phyloP scores from a whole-genome alignment of 2,113 vertebrate species.

The Oreamnos americanus region DNA sequence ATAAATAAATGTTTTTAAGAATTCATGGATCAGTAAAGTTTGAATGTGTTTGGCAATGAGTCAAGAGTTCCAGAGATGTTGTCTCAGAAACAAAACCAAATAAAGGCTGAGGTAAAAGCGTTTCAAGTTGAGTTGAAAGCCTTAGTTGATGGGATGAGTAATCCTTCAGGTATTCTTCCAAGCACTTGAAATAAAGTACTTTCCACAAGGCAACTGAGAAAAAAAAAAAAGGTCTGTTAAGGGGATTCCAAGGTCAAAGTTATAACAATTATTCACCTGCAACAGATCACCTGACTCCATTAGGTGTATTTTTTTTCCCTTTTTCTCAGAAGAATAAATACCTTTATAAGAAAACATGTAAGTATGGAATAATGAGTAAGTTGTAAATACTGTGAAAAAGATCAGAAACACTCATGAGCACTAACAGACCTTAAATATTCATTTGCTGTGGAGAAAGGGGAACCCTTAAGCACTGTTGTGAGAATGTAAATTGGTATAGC shows the following conservation, averaged over 20 bases:
- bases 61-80: constrained; percentile 26
- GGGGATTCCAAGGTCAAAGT: constrained; percentile 10
- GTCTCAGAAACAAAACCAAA: constrained; percentile 34
- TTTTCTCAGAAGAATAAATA: neutral
- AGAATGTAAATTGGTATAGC: neutral
- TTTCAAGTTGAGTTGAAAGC: neutral
- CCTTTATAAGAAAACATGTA: neutral
- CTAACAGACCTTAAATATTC: neutral
- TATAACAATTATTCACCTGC: neutral
- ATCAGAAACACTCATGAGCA: neutral
- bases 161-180: neutral
- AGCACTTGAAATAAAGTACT: constrained; percentile 15
- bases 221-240: neutral
- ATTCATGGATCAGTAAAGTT: neutral
- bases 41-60: constrained; percentile 37
- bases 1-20: constrained; percentile 17
- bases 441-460: neutral
- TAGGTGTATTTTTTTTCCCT: neutral
- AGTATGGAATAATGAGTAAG: neutral
- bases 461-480: neutral
- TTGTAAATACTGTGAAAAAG: neutral
- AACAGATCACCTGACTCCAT: neutral
- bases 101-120: neutral
- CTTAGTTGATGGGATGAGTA: neutral
- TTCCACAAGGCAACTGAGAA: neutral